Evolutionary conservation across 2,113 vertebrate genomes (phyloP).

Genomic region (Pollachius pollachius): DNA sequence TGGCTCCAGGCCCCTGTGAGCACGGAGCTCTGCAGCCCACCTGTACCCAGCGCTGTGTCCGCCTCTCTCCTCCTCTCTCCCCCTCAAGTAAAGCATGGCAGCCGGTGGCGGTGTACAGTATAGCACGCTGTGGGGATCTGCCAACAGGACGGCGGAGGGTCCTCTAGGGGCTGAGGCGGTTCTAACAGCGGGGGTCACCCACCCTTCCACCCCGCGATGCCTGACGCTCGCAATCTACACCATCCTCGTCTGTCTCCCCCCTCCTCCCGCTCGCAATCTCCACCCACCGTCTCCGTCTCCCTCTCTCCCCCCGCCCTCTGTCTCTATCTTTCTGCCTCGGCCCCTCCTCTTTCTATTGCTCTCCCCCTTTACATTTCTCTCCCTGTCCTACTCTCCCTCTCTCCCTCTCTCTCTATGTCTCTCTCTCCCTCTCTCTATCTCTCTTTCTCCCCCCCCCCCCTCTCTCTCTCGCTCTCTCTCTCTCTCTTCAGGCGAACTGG

Average conservation of each 20-base stretch:
- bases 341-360: slow-evolving; percentile 23
- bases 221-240: neutral
- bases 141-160: neutral
- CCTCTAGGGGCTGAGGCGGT: neutral
- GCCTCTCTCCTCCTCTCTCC: neutral
- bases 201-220: neutral
- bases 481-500: too few relatives aligned
- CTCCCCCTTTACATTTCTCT: slow-evolving; percentile 13
- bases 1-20: neutral
- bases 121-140: neutral
- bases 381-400: slow-evolving; percentile 12
- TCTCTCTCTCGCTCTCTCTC: neutral
- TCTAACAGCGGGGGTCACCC: neutral
- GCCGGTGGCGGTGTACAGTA: slow-evolving; percentile 25
- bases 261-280: neutral
- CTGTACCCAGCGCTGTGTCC: neutral
- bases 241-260: neutral
- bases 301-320: neutral
- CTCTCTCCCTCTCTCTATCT: neutral
- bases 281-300: neutral
- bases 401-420: neutral
- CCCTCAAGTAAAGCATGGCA: neutral
- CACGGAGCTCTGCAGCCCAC: neutral
- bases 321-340: neutral
- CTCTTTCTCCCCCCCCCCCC: slow-evolving; percentile 5